Conservation (phyloP, 2,888 invertebrate species). For the Pollenia griseotomentosa region DNA sequence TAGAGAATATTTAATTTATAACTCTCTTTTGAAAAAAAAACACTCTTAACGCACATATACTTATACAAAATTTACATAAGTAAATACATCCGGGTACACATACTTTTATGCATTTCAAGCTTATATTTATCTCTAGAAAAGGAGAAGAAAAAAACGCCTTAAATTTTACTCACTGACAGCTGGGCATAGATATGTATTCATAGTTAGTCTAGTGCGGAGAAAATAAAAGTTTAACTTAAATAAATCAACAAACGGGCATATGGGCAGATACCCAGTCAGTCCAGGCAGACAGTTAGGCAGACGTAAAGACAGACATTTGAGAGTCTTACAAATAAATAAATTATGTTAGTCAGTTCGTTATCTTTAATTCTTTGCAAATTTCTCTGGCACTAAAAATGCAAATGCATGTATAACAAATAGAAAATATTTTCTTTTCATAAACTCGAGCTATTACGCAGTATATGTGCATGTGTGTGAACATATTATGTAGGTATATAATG, state of each 20-base stretch:
- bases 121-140: slow-evolving; percentile 22
- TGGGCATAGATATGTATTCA: slow-evolving; percentile 28
- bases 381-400: slow-evolving; percentile 10
- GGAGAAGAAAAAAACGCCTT: background rate
- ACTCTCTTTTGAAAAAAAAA: background rate
- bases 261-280: background rate
- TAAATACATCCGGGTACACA: background rate
- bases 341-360: slow-evolving; percentile 10
- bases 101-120: slow-evolving; percentile 27
- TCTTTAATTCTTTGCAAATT: slow-evolving; percentile 20
- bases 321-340: background rate
- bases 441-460: slow-evolving; percentile 31
- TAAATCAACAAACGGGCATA: slow-evolving; percentile 20
- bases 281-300: slow-evolving; percentile 25
- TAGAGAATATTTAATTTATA: no score
- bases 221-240: slow-evolving; percentile 16
- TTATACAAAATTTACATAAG: background rate
- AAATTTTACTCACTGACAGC: slow-evolving; percentile 54
- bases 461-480: background rate
- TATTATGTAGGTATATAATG: no score
- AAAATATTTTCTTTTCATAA: slow-evolving; percentile 52
- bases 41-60: background rate
- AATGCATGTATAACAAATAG: slow-evolving; percentile 32
- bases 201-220: slow-evolving; percentile 24
- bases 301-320: background rate